Percentiles rank a stretch among this genome's conserved stretches.
Conservation (phyloP, 2,888 invertebrate genomes). For the Octonoba sinensis region DNA sequence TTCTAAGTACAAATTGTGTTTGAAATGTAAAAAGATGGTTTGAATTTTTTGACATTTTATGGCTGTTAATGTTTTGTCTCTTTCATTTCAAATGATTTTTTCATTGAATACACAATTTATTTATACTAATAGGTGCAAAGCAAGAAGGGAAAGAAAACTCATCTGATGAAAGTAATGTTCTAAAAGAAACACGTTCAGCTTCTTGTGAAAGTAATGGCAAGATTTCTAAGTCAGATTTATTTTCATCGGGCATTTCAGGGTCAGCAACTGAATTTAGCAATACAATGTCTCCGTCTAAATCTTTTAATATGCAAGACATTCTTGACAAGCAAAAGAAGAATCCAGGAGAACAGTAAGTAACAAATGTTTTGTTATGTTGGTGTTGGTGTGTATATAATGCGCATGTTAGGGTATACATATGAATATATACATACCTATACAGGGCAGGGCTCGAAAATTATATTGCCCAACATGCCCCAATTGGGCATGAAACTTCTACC, state of each 20-base stretch:
- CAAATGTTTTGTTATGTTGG: neutral
- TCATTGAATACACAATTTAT: neutral
- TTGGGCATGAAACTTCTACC: too few relatives aligned
- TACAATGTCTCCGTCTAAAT: constrained; percentile 26
- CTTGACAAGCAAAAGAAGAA: constrained; percentile 15
- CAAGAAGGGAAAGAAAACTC: constrained; percentile 62
- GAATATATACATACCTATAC: too few relatives aligned
- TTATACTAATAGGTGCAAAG: constrained; percentile 25
- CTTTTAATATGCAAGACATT: too few relatives aligned
- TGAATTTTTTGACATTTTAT: too few relatives aligned
- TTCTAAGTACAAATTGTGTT: too few relatives aligned
- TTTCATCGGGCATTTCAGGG: constrained; percentile 30
- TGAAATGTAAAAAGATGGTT: too few relatives aligned
- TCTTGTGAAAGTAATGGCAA: constrained; percentile 53
- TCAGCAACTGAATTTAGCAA: constrained; percentile 15
- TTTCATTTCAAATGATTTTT: neutral
- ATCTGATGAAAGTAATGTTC: constrained; percentile 49
- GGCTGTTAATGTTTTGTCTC: constrained; percentile 7
- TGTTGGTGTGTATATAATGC: neutral
- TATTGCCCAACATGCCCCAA: too few relatives aligned
- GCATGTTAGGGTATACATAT: neutral
- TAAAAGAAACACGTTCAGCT: constrained; percentile 24
- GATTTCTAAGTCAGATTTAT: constrained; percentile 40
- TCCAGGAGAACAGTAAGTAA: constrained; percentile 45
- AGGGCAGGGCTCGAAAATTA: too few relatives aligned